Evolutionary conservation across 2,113 vertebrate species (phyloP).

Genomic region (Aramus guarauna): DNA sequence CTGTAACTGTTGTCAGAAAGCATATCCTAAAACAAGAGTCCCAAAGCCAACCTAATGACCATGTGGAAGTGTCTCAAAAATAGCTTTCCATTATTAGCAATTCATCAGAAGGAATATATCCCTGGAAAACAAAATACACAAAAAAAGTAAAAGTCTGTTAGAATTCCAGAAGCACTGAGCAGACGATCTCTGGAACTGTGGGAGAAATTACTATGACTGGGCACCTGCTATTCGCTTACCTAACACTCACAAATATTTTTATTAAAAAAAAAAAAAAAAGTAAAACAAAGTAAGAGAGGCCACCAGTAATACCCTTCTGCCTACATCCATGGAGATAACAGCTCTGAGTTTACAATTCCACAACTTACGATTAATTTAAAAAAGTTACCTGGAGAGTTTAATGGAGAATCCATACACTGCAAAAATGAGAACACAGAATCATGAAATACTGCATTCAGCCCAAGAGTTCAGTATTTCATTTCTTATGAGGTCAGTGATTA

Average conservation of each 20-base stretch:
- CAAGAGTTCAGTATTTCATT: background rate
- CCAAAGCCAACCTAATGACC: background rate
- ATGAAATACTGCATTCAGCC: background rate
- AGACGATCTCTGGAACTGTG: background rate
- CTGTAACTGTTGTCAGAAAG: background rate
- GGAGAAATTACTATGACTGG: background rate
- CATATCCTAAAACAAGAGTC: background rate
- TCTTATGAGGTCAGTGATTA: background rate
- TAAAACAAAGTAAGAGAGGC: background rate
- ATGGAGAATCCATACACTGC: background rate
- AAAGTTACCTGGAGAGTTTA: background rate
- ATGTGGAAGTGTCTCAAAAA: background rate
- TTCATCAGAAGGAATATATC: background rate
- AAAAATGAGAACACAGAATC: background rate
- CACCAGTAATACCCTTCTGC: background rate
- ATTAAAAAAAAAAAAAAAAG: too few species aligned
- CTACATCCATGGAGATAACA: background rate
- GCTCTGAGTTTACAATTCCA: background rate
- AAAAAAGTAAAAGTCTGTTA: background rate
- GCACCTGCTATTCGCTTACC: background rate
- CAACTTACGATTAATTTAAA: background rate
- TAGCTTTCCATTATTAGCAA: background rate
- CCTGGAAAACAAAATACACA: fast-evolving
- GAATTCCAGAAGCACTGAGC: background rate
- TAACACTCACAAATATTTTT: background rate